phyloP scores from a whole-genome alignment of 1,140 invertebrate genomes.

The Drosophila subobscura region DNA sequence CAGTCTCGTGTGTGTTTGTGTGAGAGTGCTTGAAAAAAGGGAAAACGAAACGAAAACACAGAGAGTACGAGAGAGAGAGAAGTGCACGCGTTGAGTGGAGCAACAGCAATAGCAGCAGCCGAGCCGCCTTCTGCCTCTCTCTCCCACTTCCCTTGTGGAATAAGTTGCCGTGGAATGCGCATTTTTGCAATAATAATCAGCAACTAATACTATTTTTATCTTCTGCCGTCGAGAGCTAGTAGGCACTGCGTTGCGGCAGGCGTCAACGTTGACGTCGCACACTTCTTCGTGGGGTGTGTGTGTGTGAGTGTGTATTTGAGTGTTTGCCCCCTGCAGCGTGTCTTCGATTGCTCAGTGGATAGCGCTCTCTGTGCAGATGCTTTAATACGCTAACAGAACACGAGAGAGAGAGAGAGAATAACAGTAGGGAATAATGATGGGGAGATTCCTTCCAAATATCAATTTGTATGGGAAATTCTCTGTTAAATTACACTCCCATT shows the following conservation, averaged over 20 bases:
- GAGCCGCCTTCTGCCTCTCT: constrained; percentile 26
- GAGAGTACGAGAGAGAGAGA: constrained; percentile 23
- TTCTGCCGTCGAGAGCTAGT: constrained; percentile 58
- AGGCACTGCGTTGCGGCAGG: neutral
- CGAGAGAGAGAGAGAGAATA: too few species aligned
- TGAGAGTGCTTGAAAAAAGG: constrained; percentile 69
- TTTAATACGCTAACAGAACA: constrained; percentile 31
- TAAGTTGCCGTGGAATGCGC: constrained; percentile 77
- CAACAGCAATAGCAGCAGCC: constrained; percentile 48
- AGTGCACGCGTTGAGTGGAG: constrained; percentile 49
- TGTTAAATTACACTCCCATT: constrained; percentile 5
- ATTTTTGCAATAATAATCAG: constrained; percentile 83
- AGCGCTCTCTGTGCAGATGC: constrained; percentile 1
- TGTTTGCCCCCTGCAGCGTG: constrained; percentile 52
- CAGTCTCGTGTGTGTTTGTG: constrained; percentile 24
- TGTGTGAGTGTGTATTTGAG: constrained; percentile 39
- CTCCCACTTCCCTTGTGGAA: constrained; percentile 46
- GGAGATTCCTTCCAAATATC: too few species aligned
- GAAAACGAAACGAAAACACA: constrained; percentile 79
- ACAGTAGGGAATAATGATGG: too few species aligned
- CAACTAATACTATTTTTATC: constrained; percentile 83
- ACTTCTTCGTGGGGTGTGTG: constrained; percentile 27
- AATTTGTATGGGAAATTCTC: constrained; percentile 58
- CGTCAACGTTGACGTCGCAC: constrained; percentile 28
- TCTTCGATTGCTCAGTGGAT: constrained; percentile 33